Evolutionary conservation across 2,113 vertebrate genomes (phyloP).

Genomic region (Murina feae): DNA sequence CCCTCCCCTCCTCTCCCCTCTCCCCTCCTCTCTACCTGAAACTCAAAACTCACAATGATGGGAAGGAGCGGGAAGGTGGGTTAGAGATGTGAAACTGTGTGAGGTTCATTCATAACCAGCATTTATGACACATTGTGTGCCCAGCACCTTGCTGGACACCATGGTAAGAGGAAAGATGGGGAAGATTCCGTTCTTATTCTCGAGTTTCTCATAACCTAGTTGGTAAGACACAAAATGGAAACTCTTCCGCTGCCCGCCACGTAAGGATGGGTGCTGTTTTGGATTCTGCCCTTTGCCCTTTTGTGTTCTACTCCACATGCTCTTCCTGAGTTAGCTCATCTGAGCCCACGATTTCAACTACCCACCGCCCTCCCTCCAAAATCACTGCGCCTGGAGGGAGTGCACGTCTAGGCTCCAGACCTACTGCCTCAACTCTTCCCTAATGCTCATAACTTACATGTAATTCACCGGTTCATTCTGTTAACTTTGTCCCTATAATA

Average conservation of each 20-base stretch:
- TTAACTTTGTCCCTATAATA: not conserved
- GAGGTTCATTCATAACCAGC: constrained; percentile 44
- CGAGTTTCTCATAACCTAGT: not conserved
- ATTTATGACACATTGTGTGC: not conserved
- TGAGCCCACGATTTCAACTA: not conserved
- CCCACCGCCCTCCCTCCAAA: not conserved
- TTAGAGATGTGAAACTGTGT: not conserved
- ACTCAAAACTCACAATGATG: constrained; percentile 1
- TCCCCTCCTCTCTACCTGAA: constrained; percentile 16
- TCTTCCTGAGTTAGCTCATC: not conserved
- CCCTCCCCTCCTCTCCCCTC: too few relatives aligned
- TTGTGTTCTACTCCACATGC: not conserved
- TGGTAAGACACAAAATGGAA: not conserved
- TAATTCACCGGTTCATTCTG: not conserved
- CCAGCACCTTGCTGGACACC: not conserved
- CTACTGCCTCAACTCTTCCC: not conserved
- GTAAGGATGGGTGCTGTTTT: not conserved
- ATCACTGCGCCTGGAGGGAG: not conserved
- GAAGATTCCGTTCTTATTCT: not conserved
- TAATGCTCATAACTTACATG: not conserved
- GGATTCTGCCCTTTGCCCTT: not conserved
- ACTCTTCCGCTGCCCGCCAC: not conserved
- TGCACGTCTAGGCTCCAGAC: not conserved
- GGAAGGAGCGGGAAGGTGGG: not conserved
- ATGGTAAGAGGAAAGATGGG: not conserved